Conservation (phyloP, 2,113 vertebrate genomes). For the Trogon melanurus region DNA sequence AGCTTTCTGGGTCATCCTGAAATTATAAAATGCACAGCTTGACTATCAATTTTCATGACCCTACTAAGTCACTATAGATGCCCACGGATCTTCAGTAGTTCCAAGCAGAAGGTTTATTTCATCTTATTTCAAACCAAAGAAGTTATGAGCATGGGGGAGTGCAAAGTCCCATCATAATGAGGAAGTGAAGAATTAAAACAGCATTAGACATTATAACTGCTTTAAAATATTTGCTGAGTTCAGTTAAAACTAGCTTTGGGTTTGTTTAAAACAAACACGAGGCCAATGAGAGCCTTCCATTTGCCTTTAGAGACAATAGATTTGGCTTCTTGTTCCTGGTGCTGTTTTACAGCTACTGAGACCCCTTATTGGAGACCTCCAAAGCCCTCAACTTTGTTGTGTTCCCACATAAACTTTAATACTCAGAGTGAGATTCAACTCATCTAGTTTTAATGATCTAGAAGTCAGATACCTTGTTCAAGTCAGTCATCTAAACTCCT, state of each 20-base stretch:
- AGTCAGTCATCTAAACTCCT: neutral
- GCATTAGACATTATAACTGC: neutral
- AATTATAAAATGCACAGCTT: neutral
- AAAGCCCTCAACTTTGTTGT: neutral
- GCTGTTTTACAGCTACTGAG: neutral
- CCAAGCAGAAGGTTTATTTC: neutral
- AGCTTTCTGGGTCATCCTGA: neutral
- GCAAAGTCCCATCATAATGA: neutral
- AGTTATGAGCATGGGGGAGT: neutral
- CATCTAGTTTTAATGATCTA: neutral
- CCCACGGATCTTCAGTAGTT: neutral
- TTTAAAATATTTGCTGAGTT: neutral
- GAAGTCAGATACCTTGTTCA: neutral
- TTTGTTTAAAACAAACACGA: neutral
- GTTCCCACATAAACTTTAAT: neutral
- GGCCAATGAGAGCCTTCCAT: neutral
- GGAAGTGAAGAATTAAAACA: neutral
- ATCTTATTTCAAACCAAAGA: neutral
- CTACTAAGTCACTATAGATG: neutral
- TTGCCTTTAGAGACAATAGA: neutral
- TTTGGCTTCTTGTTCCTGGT: neutral
- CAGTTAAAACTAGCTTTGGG: neutral
- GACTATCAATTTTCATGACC: neutral
- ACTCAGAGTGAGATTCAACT: neutral
- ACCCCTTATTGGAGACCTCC: neutral